A percentile compares a stretch with the other conserved stretches of the same genome.
Evolutionary conservation across 2,113 vertebrate genomes (phyloP).

Genomic region (Corapipo altera): DNA sequence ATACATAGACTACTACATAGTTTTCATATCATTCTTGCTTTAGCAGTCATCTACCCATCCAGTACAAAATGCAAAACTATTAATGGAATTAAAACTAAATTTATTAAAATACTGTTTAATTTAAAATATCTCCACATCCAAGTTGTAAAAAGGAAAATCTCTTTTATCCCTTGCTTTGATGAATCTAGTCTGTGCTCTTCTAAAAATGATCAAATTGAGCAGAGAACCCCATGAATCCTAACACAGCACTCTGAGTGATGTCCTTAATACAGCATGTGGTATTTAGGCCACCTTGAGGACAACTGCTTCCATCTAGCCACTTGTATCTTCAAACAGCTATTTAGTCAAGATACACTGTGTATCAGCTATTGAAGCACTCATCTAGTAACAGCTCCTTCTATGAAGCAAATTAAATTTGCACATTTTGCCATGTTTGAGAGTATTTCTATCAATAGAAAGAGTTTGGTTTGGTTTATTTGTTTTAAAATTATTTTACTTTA

Average conservation of each 20-base stretch:
- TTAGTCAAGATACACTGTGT: not conserved
- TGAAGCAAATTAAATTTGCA: not conserved
- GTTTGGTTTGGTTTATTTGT: not conserved
- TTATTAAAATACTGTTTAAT: slow-evolving; percentile 34
- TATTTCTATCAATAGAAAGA: not conserved
- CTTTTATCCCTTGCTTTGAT: slow-evolving; percentile 55
- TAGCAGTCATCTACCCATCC: not conserved
- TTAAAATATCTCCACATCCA: slow-evolving; percentile 11
- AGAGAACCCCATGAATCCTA: slow-evolving; percentile 11
- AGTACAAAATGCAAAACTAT: not conserved
- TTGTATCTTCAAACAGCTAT: slow-evolving; percentile 29
- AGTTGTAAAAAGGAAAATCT: slow-evolving; percentile 22
- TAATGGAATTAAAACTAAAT: not conserved
- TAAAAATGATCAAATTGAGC: slow-evolving; percentile 48
- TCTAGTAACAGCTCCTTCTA: not conserved
- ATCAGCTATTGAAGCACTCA: slow-evolving; percentile 5
- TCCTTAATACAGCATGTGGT: slow-evolving; percentile 50
- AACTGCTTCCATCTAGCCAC: slow-evolving; percentile 18
- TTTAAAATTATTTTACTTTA: not conserved
- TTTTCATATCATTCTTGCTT: not conserved
- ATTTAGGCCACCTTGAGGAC: slow-evolving; percentile 48
- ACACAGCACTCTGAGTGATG: not conserved
- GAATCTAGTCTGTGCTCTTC: slow-evolving; percentile 26
- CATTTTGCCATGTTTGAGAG: not conserved
- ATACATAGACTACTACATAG: not conserved